These are phyloP conservation scores for Bactericera cockerelli DNA, from an alignment of 1,140 invertebrate genomes.

Conservation along the genomic window DNA sequence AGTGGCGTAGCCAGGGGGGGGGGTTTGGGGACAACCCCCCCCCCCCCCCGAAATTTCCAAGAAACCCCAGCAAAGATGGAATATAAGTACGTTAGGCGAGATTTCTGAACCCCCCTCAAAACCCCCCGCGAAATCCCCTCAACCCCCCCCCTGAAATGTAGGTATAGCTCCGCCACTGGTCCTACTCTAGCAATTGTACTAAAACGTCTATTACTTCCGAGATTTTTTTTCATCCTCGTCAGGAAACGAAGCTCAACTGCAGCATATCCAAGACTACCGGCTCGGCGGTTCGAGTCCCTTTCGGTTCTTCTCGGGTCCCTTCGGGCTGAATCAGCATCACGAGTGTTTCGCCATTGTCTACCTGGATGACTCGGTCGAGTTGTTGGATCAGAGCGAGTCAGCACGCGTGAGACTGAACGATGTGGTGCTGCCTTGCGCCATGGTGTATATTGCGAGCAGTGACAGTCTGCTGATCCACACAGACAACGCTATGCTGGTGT, in stretches of 20 bases:
- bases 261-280: background rate
- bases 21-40: too few relatives aligned
- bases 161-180: too few relatives aligned
- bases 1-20: too few relatives aligned
- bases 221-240: too few relatives aligned
- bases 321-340: background rate
- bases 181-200: too few relatives aligned
- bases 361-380: background rate
- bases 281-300: background rate
- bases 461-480: background rate
- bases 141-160: too few relatives aligned
- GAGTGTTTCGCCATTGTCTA: background rate
- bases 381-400: background rate
- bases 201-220: too few relatives aligned
- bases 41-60: too few relatives aligned
- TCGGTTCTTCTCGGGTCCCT: background rate
- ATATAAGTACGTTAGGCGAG: too few relatives aligned
- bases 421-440: background rate
- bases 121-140: too few relatives aligned
- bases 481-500: background rate
- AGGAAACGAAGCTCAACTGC: constrained; percentile 4
- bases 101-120: too few relatives aligned
- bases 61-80: too few relatives aligned
- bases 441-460: background rate
- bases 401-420: background rate